Evolutionary conservation across 2,888 invertebrate genomes (phyloP).

Genomic region (Melanostoma mellinum): DNA sequence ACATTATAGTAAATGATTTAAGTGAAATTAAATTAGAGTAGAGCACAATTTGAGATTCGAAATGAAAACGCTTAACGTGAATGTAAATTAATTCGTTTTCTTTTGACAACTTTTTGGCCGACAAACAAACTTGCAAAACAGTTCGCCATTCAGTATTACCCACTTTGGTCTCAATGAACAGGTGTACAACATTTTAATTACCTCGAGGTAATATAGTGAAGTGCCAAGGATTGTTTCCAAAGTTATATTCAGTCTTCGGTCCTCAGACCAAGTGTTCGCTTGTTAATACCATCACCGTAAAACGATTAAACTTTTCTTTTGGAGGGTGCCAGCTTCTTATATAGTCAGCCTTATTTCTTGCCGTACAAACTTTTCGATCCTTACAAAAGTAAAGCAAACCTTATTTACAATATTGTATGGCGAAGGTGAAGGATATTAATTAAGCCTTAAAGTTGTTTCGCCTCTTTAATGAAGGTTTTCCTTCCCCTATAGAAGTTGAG

Average conservation of each 20-base stretch:
- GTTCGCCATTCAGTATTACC: constrained; percentile 5
- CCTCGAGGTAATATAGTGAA: constrained; percentile 63
- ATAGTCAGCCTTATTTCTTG: background rate
- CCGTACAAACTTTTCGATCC: background rate
- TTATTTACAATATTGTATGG: constrained; percentile 50
- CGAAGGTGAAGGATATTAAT: constrained; percentile 66
- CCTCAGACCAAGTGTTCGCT: constrained; percentile 8
- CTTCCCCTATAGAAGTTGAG: background rate
- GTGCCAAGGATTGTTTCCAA: constrained; percentile 67
- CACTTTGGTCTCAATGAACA: constrained; percentile 26
- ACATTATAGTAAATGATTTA: constrained; percentile 41
- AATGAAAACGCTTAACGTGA: constrained; percentile 54
- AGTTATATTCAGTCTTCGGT: constrained; percentile 51
- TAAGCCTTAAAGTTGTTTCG: constrained; percentile 49
- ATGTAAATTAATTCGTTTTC: constrained; percentile 32
- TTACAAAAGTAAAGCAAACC: constrained; percentile 3
- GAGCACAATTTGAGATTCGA: constrained; percentile 34
- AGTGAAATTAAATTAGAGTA: constrained; percentile 49
- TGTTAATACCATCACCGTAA: constrained; percentile 46
- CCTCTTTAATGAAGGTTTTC: constrained; percentile 53
- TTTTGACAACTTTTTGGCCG: constrained; percentile 33
- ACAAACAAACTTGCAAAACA: background rate
- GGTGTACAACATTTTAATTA: constrained; percentile 57
- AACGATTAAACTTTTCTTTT: constrained; percentile 51
- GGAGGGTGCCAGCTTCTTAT: constrained; percentile 5